Base-by-base conservation (phyloP, 2,797 vertebrate genomes). In the Rhincodon typus region DNA sequence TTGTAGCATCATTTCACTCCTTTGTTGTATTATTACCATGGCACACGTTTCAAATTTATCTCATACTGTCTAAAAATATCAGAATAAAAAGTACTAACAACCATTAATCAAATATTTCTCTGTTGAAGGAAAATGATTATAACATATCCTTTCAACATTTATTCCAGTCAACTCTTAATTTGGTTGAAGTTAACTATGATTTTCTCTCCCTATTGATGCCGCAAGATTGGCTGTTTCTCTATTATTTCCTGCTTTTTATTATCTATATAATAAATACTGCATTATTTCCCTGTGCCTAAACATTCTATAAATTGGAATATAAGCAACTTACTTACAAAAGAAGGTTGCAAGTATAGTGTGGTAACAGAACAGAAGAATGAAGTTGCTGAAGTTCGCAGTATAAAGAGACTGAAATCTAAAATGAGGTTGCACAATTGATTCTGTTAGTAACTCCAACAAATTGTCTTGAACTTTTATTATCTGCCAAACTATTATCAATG, bases 401-500 rank as follows among this genome's bases (percentile, higher is more conserved):
- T 25, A 94, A 62, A 62, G 66, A 70, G 67, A 69, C 38, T 46
- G 91, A 94, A 38, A 42, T 95, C 69, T 95, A 95, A 95, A 72
- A 77, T 94, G 53, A 72, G 70, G 53, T 66, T 91, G 57, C 15
- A 21, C 53, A 91, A n/a, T 66, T 91, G 88, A 66, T 91, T n/a
- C 87, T 34, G 15, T 91, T 66, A 62, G 88, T 91, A 66, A 57
- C 27, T 77, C 30, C 46, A 77, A 57, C 94, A 50, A 27, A 95
- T 50, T 19, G 46, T 46, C 74, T 77, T 95, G 67, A 95, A 95
- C 53, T 57, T 74, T 70, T 74, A 46, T 95, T 57, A 27, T 30
- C 94, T 77, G 94, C 94, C 94, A 95, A 70, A n/a, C 70, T 93
- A 67, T 19, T 30, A 77, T 77, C 70, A 95, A 77, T 15, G 27